Evolutionary conservation across 2,797 vertebrate genomes (phyloP), one percentile per base, ranked within the genome.

Genomic region (Eulemur albifrons): DNA sequence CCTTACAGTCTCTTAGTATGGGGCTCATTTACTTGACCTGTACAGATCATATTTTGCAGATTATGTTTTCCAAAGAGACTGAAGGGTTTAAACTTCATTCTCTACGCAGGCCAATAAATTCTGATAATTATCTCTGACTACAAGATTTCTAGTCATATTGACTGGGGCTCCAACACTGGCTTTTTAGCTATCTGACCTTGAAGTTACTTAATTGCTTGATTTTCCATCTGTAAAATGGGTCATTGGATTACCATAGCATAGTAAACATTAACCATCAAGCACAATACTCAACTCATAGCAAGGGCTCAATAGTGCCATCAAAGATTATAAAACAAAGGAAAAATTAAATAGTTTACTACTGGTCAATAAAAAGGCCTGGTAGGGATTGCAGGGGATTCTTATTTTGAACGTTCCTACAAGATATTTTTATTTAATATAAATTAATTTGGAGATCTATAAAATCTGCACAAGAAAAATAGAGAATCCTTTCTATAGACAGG

Each of bases 191-290:
- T 35, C 50, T 87, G 63, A 91, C 27, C 17, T 45, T 65, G 50
- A 50, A 96, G 52, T 65, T 61, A 96, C 3, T 86, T 86, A 70
- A 86, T 1, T 18, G 88, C 54, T 86, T 97, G 57, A 88, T 79
- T 87, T 8, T 90, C 73, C 32, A 92, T 21, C 45, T 94, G n/a
- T 88, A 93, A 96, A 80, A 80, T 40, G 82, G 57, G 75, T 65
- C 94, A 15, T 61, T 38, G 17, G 50, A 79, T 75, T 90, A 81
- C 15, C 12, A 85, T 0, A 75, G 23, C 45, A 50, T 7, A 94
- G n/a, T 79, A 94, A 95, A 96, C 30, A 82, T 32, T 86, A 82
- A 89, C 21, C 35, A 72, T 43, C 35, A 93, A 77, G 63, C n/a
- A 93, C 5, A 81, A 67, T 35, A 67, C 35, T 27, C 48, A 75